Base-by-base conservation (phyloP, 2,113 vertebrate genomes). In the Lepus timidus region DNA sequence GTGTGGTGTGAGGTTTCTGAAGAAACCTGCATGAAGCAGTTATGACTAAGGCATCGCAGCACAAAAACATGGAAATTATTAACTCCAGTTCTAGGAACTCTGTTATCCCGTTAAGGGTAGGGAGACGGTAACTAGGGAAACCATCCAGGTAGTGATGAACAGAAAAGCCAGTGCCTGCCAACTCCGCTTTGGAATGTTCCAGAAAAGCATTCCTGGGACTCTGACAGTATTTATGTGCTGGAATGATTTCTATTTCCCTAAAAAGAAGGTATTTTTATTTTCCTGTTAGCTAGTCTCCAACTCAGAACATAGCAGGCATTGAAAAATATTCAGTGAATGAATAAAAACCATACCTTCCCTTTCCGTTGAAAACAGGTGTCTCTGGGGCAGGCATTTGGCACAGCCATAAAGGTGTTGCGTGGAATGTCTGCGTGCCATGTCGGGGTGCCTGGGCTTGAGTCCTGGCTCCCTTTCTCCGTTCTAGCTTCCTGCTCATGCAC, bases 201-300 rank as follows among this genome's bases (percentile, higher is more conserved):
- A 85, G 78, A 90, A 79, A 81, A 92, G n/a, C 68, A 52, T 87
- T 90, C 73, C 44, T 84, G 27, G 23, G 25, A 79, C 71, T 29
- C 44, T 76, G 33, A 49, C 14, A 33, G 52, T 49, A 71, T 71
- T 88, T 65, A 44, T 51, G 27, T 19, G 25, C 86, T 70, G 65
- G 27, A 51, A 58, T 31, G 31, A 67, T 80, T 74, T 90, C 52
- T 70, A 64, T 75, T 29, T 90, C 29, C 65, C 61, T 52, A 62
- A 10, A 74, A 79, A 91, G 83, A 86, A 19, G 6, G 14, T 68
- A 39, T 81, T 85, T 91, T 78, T 44, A 52, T 92, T 89, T 94
- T 93, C 13, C 5, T 85, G 5, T 81, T 55, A 33, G 55, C 31
- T 91, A 86, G 55, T 61, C 73, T 20, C n/a, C 61, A 88, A 52